Evolutionary conservation across 2,888 invertebrate genomes (phyloP).

Genomic region (Phalera bucephala): DNA sequence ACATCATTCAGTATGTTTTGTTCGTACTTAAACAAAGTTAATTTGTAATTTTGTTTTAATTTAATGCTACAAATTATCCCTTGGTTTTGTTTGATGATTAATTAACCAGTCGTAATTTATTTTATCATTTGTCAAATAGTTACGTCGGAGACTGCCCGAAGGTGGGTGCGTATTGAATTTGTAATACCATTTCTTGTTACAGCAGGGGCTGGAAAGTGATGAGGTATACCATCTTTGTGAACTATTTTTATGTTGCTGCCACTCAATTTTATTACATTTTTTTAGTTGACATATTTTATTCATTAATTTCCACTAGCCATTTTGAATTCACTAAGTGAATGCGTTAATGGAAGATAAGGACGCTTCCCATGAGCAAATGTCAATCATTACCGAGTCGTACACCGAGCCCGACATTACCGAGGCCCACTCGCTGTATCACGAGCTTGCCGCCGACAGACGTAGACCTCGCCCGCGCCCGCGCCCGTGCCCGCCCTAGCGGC

Average conservation of each 20-base stretch:
- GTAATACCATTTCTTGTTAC: slow-evolving; percentile 86
- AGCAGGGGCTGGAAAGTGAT: slow-evolving; percentile 97
- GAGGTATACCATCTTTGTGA: slow-evolving; percentile 88
- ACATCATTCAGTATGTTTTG: slow-evolving; percentile 48
- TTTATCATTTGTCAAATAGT: slow-evolving; percentile 50
- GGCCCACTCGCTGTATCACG: slow-evolving; percentile 67
- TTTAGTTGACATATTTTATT: slow-evolving; percentile 77
- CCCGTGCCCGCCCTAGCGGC: slow-evolving; percentile 16
- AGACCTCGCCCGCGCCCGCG: background rate
- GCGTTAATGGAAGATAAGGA: slow-evolving; percentile 79
- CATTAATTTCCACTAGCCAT: slow-evolving; percentile 78
- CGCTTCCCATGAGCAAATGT: slow-evolving; percentile 76
- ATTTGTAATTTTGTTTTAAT: slow-evolving; percentile 43
- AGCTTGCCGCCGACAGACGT: slow-evolving; percentile 42
- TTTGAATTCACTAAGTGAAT: slow-evolving; percentile 74
- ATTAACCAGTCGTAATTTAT: slow-evolving; percentile 39
- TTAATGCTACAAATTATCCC: slow-evolving; percentile 29
- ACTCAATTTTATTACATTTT: slow-evolving; percentile 77
- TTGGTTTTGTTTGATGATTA: slow-evolving; percentile 34
- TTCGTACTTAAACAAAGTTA: slow-evolving; percentile 46
- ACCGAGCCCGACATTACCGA: slow-evolving; percentile 55
- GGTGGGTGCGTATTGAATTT: slow-evolving; percentile 83
- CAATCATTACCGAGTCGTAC: slow-evolving; percentile 61
- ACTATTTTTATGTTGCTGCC: slow-evolving; percentile 82
- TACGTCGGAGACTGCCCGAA: slow-evolving; percentile 70